phyloP scores from a whole-genome alignment of 1,140 invertebrate genomes.

The Meloidogyne exigua region DNA sequence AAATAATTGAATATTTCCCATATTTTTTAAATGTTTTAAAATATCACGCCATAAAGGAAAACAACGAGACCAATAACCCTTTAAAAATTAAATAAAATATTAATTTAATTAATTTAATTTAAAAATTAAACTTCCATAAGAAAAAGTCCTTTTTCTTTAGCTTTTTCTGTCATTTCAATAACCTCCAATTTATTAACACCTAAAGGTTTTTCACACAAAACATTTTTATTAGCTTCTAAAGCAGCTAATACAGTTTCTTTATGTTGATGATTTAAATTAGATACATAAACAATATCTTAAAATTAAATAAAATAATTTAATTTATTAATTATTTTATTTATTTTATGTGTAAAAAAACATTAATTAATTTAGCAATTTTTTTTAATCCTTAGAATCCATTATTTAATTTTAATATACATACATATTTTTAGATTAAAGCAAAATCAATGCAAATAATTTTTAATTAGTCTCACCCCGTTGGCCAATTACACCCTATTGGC shows the following conservation, averaged over 20 bases:
- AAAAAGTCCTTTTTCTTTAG: conserved; percentile 33
- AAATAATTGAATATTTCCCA: conserved; percentile 13
- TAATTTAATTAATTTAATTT: conserved; percentile 17
- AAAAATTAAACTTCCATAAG: conserved; percentile 40
- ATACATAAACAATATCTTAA: conserved; percentile 43
- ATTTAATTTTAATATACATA: too few species aligned
- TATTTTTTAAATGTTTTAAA: background rate
- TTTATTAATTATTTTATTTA: too few species aligned
- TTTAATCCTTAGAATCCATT: too few species aligned
- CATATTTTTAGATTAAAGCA: too few species aligned
- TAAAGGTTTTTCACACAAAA: conserved; percentile 49
- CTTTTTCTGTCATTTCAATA: conserved; percentile 42
- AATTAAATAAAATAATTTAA: background rate
- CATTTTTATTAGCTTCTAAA: conserved; percentile 40
- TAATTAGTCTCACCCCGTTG: too few species aligned
- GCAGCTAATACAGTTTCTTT: conserved; percentile 32
- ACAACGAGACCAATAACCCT: conserved; percentile 37
- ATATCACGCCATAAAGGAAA: conserved; percentile 34
- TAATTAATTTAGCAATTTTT: too few species aligned
- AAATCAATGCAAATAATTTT: too few species aligned
- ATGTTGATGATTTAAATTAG: conserved; percentile 33
- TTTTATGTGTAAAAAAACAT: too few species aligned
- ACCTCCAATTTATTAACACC: conserved; percentile 40
- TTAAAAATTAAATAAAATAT: conserved; percentile 16
- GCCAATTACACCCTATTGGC: too few species aligned